Evolutionary conservation across 2,113 vertebrate genomes (phyloP), one percentile per base, ranked within the genome.

Genomic region (Ginglymostoma cirratum): DNA sequence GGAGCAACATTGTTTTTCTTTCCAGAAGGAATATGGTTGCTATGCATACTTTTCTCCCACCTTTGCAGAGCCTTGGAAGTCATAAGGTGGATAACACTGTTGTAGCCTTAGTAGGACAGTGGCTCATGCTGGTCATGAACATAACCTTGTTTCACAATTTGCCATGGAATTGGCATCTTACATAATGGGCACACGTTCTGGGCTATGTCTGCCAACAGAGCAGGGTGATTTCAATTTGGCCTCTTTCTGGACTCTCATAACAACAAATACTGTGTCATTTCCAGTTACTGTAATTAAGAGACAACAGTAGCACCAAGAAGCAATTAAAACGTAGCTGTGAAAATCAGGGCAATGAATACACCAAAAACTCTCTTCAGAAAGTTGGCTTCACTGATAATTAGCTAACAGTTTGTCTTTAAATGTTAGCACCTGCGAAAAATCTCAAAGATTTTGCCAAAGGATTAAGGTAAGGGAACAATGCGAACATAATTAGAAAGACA

Each of bases 361-460:
- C 45, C 45, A 55, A 48, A 90, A 65, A 30, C 52, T 34, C 87
- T 90, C 30, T 14, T 65, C 87, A 61, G 87, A 55, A 61, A 55
- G 27, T 55, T 61, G 52, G 30, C 87, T 61, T 89, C 30, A 15
- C 52, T 15, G 52, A 89, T 30, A 89, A 89, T 87, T 48, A 87
- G 24, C 24, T 90, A 89, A 89, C 86, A 89, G 87, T 83, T 83
- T 45, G 80, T 83, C n/a, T 89, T 89, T 21, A 89, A 89, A 55
- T 89, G 48, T 90, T 61, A 61, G 52, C 52, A 90, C 52, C 27
- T 1, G 27, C 34, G 48, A 55, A 27, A 55, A 61, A 90, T 65
- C 30, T 34, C 34, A 87, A 69, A 19, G 23, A 21, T 45, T 21
- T 42, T 6, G 80, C 80, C 80, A 83, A 90, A 55, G 34, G 52